Evolutionary conservation across 1,140 invertebrate genomes (phyloP), one percentile per base, ranked within the genome.

Genomic region (Drosophila teissieri): DNA sequence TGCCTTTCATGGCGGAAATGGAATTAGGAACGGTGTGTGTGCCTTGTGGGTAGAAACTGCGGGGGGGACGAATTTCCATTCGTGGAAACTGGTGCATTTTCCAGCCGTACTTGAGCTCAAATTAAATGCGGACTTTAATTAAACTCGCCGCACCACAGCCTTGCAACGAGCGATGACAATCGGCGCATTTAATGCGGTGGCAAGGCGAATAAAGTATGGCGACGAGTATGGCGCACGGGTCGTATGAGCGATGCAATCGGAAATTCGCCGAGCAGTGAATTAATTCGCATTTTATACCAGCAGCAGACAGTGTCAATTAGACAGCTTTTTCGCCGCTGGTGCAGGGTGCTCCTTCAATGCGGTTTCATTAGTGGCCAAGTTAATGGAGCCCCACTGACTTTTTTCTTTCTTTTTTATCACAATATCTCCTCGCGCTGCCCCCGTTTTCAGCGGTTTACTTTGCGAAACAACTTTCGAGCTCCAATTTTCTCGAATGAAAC

Each of bases 291-390:
- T 73, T 73, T 19, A 27, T 15, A 11, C 44, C 27, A 44, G 36
- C 40, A 11, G 36, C 27, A 44, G 36, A 48, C 64, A 37, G 42
- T 67, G 72, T 54, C 73, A 76, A 77, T 77, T 76, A 68, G 55
- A 76, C 51, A 24, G 73, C n/a, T 19, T 51, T 45, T 67, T 11
- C 40, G 45, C 37, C 34, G n/a, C 5, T 39, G 54, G 40, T 44
- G 55, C 37, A 49, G 24, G 62, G 36, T 56, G 60, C 75, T 81
- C 64, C 61, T 73, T 80, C 81, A 86, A 78, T 78, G 82, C 45
- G 82, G 82, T 86, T 78, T 85, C 81, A 85, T 85, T 85, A 85
- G 81, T 70, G 78, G 83, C 68, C 45, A 67, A 74, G 60, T 78
- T 78, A 85, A 86, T 85, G 81, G 81, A 78, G 67, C 45, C n/a